Evolutionary conservation across 2,888 invertebrate genomes (phyloP).

Genomic region (Ethmia dodecea): DNA sequence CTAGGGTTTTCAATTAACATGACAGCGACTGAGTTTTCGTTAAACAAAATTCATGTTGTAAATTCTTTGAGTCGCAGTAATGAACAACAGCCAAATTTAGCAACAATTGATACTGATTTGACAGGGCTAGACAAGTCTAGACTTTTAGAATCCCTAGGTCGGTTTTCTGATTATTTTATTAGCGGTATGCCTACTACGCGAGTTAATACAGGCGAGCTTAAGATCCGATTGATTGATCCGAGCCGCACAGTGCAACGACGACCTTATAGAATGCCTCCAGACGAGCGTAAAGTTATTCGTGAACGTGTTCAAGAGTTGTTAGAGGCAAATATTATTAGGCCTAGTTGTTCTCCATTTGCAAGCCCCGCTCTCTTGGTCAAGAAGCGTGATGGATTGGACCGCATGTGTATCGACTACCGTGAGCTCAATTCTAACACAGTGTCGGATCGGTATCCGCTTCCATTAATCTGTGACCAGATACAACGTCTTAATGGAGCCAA

Average conservation of each 20-base stretch:
- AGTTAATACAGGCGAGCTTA: conserved; percentile 12
- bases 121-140: background rate
- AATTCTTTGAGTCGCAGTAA: background rate
- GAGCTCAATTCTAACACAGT: conserved; percentile 8
- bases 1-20: background rate
- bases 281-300: conserved; percentile 6
- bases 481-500: conserved; percentile 5
- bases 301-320: background rate
- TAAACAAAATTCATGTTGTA: background rate
- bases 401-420: conserved; percentile 18
- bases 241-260: conserved; percentile 13
- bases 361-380: conserved; percentile 16
- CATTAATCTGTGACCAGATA: conserved; percentile 4
- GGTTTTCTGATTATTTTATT: background rate
- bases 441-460: conserved; percentile 14
- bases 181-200: background rate
- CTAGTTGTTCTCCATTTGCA: conserved; percentile 12
- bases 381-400: conserved; percentile 16
- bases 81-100: background rate
- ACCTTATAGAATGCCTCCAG: conserved; percentile 8
- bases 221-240: conserved; percentile 8
- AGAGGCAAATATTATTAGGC: background rate
- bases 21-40: background rate
- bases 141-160: background rate
- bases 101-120: background rate